Conservation (phyloP, 1,140 invertebrate genomes). For the Psilanteris sp. region DNA sequence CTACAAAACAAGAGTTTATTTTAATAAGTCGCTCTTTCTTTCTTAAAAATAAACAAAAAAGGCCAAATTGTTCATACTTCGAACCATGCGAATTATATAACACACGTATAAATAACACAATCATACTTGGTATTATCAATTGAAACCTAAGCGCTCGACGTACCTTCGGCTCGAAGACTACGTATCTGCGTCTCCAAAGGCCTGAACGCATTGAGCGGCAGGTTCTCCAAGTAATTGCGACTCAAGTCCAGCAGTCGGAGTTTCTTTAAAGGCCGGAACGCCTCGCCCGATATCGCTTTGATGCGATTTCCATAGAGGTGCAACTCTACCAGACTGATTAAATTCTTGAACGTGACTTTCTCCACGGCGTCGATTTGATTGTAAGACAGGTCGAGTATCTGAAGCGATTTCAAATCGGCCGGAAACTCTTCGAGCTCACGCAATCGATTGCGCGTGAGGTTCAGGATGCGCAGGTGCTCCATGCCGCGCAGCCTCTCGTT, state of each 20-base stretch:
- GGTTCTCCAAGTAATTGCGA: constrained; percentile 89
- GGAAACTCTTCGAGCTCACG: constrained; percentile 92
- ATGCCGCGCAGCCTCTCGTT: constrained; percentile 91
- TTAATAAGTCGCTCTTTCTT: no score
- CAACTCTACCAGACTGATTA: constrained; percentile 83
- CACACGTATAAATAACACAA: no score
- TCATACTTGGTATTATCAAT: no score
- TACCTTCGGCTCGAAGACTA: constrained; percentile 88
- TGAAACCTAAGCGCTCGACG: no score
- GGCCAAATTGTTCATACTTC: no score
- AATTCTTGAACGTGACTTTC: constrained; percentile 86
- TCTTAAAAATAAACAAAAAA: no score
- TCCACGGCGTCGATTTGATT: constrained; percentile 90
- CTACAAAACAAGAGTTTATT: no score
- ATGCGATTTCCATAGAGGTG: constrained; percentile 91
- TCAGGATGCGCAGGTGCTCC: constrained; percentile 85
- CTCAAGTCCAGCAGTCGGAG: constrained; percentile 89
- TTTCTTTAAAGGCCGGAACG: constrained; percentile 89
- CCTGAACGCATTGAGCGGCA: constrained; percentile 87
- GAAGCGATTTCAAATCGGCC: constrained; percentile 86
- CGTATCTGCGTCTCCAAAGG: constrained; percentile 90
- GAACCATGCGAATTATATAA: no score
- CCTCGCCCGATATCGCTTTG: constrained; percentile 86
- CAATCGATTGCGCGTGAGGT: constrained; percentile 90
- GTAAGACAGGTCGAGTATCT: constrained; percentile 89